Evolutionary conservation across 2,888 invertebrate species (phyloP), one percentile per base, ranked within the genome.

Genomic region (Sarcophaga caerulescens): DNA sequence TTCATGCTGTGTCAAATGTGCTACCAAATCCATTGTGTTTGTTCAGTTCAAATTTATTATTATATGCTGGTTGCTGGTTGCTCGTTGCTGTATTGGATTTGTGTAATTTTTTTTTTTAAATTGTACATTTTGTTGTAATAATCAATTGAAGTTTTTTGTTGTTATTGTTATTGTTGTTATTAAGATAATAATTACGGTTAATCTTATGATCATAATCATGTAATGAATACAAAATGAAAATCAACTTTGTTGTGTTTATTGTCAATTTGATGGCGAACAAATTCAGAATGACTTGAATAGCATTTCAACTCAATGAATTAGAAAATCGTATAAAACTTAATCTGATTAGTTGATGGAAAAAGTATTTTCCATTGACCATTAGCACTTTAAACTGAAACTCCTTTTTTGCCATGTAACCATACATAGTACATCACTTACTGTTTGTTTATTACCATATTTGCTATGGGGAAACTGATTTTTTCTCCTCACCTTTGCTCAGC

Each of bases 1-100:
- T 78, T 85, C 85, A 79, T 84, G 87, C 87, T 86, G 84, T 77
- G 87, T 80, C 85, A 83, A 85, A 82, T 80, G 59, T 80, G 86
- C 87, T 84, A 84, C 87, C 84, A 75, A 35, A 68, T 60, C 73
- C 14, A 83, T 83, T 83, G 4, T 73, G 4, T 73, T 73, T 59
- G 25, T 68, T 25, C 23, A 21, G 47, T 73, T 57, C 73, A 57
- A 59, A 25, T 59, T 14, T 57, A 57, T 17, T 21, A 11, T 10
- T 21, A 47, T 59, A 47, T 35, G 10, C 35, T 35, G 10, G 8
- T 8, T 19, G 44, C 25, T 45, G 6, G 8, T 35, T 35, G 10
- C 10, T n/a, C 10, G 35, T 35, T 35, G 1, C 3, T 35, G 35
- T 35, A 35, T 35, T 35, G 35, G 35, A 35, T 35, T 35, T 35